Percentiles rank a stretch among this genome's conserved stretches.
Conservation (phyloP, 1,140 invertebrate species). For the Aphelenchoides besseyi region DNA sequence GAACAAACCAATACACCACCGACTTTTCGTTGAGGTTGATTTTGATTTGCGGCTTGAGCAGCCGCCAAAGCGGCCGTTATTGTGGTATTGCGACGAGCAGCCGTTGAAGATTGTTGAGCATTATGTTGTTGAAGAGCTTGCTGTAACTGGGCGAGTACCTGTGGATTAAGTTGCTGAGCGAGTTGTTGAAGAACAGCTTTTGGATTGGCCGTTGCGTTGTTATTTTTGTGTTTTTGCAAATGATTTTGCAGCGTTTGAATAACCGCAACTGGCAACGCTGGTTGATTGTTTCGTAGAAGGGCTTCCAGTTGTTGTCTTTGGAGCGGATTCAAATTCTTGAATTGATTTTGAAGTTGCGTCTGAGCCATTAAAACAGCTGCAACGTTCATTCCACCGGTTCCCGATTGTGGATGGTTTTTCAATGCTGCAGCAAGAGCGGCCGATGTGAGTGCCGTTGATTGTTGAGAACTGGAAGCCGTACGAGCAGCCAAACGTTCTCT, state of each 20-base stretch:
- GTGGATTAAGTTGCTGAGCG: neutral
- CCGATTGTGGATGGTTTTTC: conserved; percentile 12
- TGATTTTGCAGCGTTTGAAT: conserved; percentile 33
- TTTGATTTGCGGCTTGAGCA: neutral
- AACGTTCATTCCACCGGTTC: conserved; percentile 3
- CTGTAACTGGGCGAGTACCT: neutral
- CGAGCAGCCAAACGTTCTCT: conserved; percentile 16
- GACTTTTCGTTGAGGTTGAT: neutral
- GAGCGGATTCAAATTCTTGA: neutral
- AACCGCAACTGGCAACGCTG: neutral
- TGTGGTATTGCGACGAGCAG: neutral
- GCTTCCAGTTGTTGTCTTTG: conserved; percentile 17
- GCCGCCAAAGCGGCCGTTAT: neutral
- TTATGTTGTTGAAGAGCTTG: conserved; percentile 9
- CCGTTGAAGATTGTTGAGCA: neutral
- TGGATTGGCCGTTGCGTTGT: conserved; percentile 2
- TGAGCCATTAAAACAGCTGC: neutral
- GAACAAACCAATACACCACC: conserved; percentile 3
- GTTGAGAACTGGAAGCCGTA: conserved; percentile 10
- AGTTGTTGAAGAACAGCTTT: neutral
- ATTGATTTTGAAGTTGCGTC: conserved; percentile 17
- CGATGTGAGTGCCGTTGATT: neutral
- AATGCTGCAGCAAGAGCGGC: neutral
- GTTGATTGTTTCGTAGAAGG: neutral
- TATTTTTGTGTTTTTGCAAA: conserved; percentile 24